Base-by-base conservation (phyloP, 2,113 vertebrate genomes). In the Tylochromis polylepis region DNA sequence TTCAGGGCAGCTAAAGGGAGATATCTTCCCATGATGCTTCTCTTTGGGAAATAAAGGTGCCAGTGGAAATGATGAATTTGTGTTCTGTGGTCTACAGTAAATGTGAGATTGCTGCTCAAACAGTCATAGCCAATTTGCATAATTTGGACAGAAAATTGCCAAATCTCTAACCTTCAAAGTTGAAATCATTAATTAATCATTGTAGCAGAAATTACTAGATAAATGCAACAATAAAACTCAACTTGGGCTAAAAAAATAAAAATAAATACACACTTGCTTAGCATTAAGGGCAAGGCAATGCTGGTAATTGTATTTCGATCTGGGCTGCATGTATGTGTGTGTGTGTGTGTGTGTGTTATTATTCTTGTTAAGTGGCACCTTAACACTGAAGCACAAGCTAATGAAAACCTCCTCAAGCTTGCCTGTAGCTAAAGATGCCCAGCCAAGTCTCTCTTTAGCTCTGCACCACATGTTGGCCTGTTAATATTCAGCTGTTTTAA, bases 281-380 rank as follows among this genome's bases (percentile, higher is more conserved):
- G 91, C 83, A 90, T 89, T 89, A 78, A 86, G 46, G 77, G 78
- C 36, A 55, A 82, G 51, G 55, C 59, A 34, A 65, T 58, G 53
- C 75, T 84, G 79, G 90, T 93, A 88, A 94, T 92, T 88, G 82
- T 70, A 60, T 91, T 93, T 95, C 85, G 86, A 93, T 94, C 88
- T 80, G 55, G 56, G 65, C 83, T 3, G 9, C 6, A 8, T 34
- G 62, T 38, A 20, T 77, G 86, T 92, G 80, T 89, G 89, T 89
- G 62, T 38, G 22, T 77, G 86, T 92, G 62, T 38, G 22, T 77
- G 86, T 92, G 80, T 89, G 89, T 89, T 93, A 89, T 93, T 94
- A 85, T 90, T 94, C 89, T 87, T 86, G 41, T 93, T 91, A 85
- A 72, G 58, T 67, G 79, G 87, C 60, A 78, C 22, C 84, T 89